Base-by-base conservation (phyloP, 2,888 invertebrate genomes). In the Drosophila austrosaltans region DNA sequence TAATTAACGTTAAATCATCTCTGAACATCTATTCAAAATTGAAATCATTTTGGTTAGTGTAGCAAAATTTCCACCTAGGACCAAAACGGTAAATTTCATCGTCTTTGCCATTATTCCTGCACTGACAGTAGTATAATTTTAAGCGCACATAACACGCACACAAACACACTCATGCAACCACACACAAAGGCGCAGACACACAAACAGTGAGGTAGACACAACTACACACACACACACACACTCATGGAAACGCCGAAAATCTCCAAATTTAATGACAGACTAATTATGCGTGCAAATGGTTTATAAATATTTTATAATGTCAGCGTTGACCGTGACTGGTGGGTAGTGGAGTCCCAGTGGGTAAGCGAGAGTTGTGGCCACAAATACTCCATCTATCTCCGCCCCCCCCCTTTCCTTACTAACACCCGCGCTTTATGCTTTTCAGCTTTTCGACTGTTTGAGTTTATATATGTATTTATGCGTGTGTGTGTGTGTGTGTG, bases 211-310 rank as follows among this genome's bases (percentile, higher is more conserved):
- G 42, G 16, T 10, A 39, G n/a, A 22, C 30, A 30, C 30, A 6
- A 12, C 2, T 1, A 10, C 22, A 25, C 1, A 10, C 22, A 25
- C 30, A 54, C 39, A 28, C 57, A 30, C 59, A 44, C 44, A 53
- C 25, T 42, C n/a, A 63, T 25, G 22, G 12, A 20, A 39, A 80
- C 75, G 61, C 75, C 75, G 74, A 80, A 76, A 87, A 78, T 89
- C 87, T 88, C 90, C 82, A 82, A 84, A 83, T 90, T 89, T 90
- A 89, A 90, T 90, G 91, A 91, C 91, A 91, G 82, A 79, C 91
- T 90, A 90, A 90, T 90, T 90, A 90, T 91, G 91, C 90, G 91
- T 90, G 89, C 89, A 91, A 91, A 90, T 89, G 91, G 81, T 89
- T 90, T 89, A 90, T 90, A 91, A 90, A 90, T 91, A 90, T 90